A percentile compares a stretch with the other conserved stretches of the same genome.
These are phyloP conservation scores for Biston stratarius DNA, from an alignment of 2,888 invertebrate genomes.

Conservation along the genomic window DNA sequence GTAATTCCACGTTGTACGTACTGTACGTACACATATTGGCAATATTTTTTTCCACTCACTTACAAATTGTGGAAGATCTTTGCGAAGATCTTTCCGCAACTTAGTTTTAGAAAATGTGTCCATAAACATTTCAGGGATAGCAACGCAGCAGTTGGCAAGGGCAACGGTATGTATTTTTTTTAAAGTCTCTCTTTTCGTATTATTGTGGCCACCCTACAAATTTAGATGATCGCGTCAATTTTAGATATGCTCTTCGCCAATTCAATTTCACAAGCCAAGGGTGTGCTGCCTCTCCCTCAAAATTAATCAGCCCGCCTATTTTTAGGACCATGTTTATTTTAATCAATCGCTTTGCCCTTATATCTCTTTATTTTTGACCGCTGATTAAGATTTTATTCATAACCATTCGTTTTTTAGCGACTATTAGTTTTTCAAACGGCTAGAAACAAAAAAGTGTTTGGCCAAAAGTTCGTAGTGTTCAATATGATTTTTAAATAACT, in stretches of 20 bases:
- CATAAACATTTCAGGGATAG: too few species aligned
- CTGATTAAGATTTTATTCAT: slow-evolving; percentile 86
- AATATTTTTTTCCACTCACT: too few species aligned
- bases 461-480: slow-evolving; percentile 34
- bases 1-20: too few species aligned
- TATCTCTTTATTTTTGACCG: slow-evolving; percentile 65
- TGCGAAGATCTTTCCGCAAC: too few species aligned
- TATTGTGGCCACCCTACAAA: slow-evolving; percentile 57
- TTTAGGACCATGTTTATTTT: slow-evolving; percentile 80
- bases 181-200: too few species aligned
- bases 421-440: slow-evolving; percentile 33
- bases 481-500: slow-evolving; percentile 35
- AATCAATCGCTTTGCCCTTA: slow-evolving; percentile 70
- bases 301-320: slow-evolving; percentile 82
- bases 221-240: slow-evolving; percentile 69
- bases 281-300: slow-evolving; percentile 66
- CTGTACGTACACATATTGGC: too few species aligned
- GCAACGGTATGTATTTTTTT: too few species aligned
- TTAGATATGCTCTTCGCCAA: slow-evolving; percentile 75
- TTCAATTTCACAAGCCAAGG: slow-evolving; percentile 61
- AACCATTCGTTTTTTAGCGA: slow-evolving; percentile 59
- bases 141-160: too few species aligned
- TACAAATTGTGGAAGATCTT: too few species aligned
- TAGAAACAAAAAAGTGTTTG: slow-evolving; percentile 25
- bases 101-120: too few species aligned